Percentiles rank a stretch among this genome's conserved stretches.
Evolutionary conservation across 2,113 vertebrate species (phyloP).

Genomic region (Turdus rufiventris): DNA sequence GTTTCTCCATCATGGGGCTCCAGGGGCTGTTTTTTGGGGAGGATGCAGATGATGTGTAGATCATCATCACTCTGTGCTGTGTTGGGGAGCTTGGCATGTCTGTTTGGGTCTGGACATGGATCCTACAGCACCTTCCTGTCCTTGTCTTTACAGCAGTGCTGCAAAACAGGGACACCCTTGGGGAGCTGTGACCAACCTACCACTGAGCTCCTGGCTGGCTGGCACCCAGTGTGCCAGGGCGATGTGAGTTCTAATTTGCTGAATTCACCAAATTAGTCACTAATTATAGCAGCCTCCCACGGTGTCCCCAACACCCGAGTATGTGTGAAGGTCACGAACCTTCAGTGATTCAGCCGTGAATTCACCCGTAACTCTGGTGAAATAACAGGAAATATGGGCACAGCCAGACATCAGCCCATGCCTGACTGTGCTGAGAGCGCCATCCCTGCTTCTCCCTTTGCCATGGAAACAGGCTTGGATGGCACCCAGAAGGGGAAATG

Average conservation of each 20-base stretch:
- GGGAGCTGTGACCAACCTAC: background rate
- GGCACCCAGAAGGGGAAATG: background rate
- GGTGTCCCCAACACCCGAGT: background rate
- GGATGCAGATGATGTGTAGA: accelerated
- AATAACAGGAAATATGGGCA: conserved; percentile 28
- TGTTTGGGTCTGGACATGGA: background rate
- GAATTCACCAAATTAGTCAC: conserved; percentile 3
- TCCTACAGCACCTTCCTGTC: background rate
- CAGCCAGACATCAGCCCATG: accelerated
- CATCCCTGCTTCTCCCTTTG: background rate
- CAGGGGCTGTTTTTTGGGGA: background rate
- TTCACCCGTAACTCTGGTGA: background rate
- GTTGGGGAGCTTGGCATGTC: background rate
- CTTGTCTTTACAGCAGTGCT: background rate
- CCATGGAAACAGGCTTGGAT: background rate
- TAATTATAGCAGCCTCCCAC: conserved; percentile 13
- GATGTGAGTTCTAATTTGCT: accelerated
- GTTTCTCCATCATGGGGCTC: accelerated
- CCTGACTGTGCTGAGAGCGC: background rate
- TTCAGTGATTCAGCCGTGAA: background rate
- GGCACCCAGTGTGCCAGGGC: background rate
- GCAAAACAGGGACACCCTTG: accelerated
- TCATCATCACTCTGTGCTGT: accelerated
- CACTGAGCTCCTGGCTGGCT: accelerated
- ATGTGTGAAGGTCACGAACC: background rate